Percentiles rank a stretch among this genome's conserved stretches.
Evolutionary conservation across 1,140 invertebrate species (phyloP).

Genomic region (Macrobrachium nipponense): DNA sequence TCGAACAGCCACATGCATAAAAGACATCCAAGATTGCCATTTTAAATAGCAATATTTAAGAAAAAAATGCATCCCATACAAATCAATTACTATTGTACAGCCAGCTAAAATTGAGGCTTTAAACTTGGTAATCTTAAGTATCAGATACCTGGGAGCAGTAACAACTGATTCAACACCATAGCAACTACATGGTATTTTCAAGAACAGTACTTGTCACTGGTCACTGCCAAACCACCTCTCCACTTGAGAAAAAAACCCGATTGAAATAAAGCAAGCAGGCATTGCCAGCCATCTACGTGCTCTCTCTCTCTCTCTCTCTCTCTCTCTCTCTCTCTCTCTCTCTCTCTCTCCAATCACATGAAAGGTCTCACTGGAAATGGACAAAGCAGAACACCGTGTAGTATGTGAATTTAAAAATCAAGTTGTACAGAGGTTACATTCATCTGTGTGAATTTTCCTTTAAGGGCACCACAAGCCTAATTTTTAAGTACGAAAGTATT

Average conservation of each 20-base stretch:
- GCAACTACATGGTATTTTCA: not conserved
- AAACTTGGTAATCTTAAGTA: too few species aligned
- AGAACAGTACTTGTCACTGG: not conserved
- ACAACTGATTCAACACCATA: too few species aligned
- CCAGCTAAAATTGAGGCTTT: too few species aligned
- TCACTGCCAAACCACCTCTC: not conserved
- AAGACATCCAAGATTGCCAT: too few species aligned
- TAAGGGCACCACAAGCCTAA: too few species aligned
- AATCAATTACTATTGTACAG: too few species aligned
- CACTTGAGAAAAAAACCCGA: not conserved
- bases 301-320: not conserved
- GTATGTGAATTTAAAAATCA: not conserved
- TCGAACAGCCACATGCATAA: too few species aligned
- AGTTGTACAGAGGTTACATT: not conserved
- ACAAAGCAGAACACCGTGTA: not conserved
- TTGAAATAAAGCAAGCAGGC: not conserved
- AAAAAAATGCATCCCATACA: too few species aligned
- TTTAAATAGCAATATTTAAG: too few species aligned
- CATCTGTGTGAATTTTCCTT: too few species aligned
- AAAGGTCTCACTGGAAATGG: not conserved
- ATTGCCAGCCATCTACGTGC: not conserved
- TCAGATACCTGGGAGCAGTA: too few species aligned
- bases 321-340: slow-evolving; percentile 30
- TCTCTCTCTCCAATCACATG: slow-evolving; percentile 1
- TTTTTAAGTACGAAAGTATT: too few species aligned